Percentiles rank a stretch among this genome's conserved stretches.
Conservation (phyloP, 2,888 invertebrate species). For the Rhopalosiphum nymphaeae region DNA sequence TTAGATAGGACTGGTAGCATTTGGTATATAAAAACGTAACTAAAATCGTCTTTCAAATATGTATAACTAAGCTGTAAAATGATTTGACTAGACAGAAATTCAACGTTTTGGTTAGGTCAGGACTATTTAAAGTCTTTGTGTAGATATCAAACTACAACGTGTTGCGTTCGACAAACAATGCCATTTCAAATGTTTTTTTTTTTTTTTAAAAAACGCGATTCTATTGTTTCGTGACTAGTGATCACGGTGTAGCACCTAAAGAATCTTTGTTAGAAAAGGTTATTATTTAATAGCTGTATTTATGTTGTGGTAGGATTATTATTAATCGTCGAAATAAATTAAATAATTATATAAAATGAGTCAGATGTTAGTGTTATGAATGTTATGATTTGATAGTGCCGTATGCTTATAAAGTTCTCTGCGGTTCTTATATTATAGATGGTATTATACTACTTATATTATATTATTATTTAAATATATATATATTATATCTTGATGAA, state of each 20-base stretch:
- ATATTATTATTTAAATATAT: neutral
- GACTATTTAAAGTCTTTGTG: neutral
- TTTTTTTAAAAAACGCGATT: neutral
- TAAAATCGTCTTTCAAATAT: neutral
- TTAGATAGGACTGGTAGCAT: neutral
- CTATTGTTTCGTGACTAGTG: neutral
- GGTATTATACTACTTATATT: neutral
- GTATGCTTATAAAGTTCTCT: neutral
- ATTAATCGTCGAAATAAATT: neutral
- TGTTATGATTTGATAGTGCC: neutral
- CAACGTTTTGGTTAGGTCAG: neutral
- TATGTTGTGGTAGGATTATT: neutral
- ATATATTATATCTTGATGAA: neutral
- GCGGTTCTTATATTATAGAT: neutral
- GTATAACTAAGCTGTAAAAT: neutral
- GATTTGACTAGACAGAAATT: neutral
- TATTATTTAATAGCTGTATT: neutral
- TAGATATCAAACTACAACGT: neutral
- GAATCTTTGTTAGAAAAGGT: neutral
- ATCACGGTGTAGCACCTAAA: neutral
- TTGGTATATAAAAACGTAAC: neutral
- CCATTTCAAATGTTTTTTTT: neutral
- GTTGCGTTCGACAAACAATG: neutral
- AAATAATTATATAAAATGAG: neutral
- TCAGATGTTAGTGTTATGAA: neutral